Conservation (phyloP, 2,113 vertebrate species). For the Prochilodus magdalenae region DNA sequence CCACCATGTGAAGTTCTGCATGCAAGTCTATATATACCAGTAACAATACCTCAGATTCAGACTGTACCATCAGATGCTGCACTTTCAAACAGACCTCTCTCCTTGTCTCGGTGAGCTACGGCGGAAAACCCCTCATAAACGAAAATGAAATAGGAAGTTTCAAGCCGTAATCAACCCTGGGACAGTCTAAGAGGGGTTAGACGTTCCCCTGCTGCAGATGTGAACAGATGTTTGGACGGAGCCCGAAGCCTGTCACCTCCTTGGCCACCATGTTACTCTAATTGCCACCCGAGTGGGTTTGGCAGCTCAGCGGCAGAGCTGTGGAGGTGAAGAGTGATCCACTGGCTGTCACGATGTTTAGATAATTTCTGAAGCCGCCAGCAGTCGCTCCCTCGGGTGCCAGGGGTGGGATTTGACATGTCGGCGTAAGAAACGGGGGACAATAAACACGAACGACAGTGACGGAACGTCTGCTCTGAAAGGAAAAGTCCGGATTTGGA, state of each 20-base stretch:
- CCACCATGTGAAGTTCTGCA: too few relatives aligned
- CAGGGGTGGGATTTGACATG: constrained; percentile 8
- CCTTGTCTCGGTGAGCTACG: too few relatives aligned
- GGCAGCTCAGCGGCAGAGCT: neutral
- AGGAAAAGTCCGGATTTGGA: neutral
- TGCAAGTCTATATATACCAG: too few relatives aligned
- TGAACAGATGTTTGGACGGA: constrained; percentile 40
- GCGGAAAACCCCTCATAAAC: too few relatives aligned
- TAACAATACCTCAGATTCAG: too few relatives aligned
- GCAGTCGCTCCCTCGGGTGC: constrained; percentile 10
- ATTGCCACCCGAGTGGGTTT: constrained; percentile 23
- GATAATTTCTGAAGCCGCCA: constrained; percentile 23
- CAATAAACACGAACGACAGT: neutral
- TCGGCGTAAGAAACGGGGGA: neutral
- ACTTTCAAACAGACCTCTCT: too few relatives aligned
- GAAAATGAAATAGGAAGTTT: too few relatives aligned
- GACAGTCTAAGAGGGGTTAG: neutral
- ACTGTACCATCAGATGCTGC: too few relatives aligned
- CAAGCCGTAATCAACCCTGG: neutral
- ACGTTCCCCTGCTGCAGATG: constrained; percentile 8
- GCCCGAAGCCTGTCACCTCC: constrained; percentile 12
- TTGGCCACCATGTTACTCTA: constrained; percentile 21
- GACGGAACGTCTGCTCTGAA: neutral
- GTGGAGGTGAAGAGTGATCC: constrained; percentile 30
- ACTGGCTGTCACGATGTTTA: constrained; percentile 37